A percentile compares a stretch with the other conserved stretches of the same genome.
Evolutionary conservation across 92 coral and sea anemone genomes (phyloP).

Genomic region (Palythoa grandiflora): DNA sequence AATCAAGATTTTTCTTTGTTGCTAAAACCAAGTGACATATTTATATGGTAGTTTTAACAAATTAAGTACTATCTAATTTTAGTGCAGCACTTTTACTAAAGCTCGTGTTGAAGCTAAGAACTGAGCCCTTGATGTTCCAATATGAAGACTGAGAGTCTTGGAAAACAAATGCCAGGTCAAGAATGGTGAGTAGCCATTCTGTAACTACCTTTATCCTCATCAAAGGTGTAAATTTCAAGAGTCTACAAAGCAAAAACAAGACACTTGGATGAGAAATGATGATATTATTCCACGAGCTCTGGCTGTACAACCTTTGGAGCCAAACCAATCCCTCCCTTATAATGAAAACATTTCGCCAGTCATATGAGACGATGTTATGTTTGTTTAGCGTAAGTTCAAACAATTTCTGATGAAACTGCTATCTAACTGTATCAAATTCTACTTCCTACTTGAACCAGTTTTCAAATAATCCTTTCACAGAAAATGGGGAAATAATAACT

Average conservation of each 20-base stretch:
- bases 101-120: not conserved
- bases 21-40: not conserved
- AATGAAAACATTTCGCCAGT: not conserved
- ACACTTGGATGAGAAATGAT: constrained; percentile 69
- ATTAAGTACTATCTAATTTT: not conserved
- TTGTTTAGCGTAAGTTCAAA: not conserved
- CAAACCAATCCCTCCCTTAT: not conserved
- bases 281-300: constrained; percentile 19
- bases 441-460: too few species aligned
- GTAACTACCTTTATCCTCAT: constrained; percentile 52
- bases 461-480: too few species aligned
- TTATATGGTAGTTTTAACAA: not conserved
- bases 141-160: constrained; percentile 32
- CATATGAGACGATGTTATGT: not conserved
- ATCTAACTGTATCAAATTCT: too few species aligned
- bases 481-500: not conserved
- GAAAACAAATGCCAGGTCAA: constrained; percentile 42
- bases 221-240: constrained; percentile 54
- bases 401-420: too few species aligned
- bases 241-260: constrained; percentile 79
- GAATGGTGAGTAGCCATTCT: constrained; percentile 50
- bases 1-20: constrained; percentile 2
- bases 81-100: not conserved
- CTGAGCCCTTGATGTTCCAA: constrained; percentile 35
- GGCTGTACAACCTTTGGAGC: not conserved